Evolutionary conservation across 2,113 vertebrate genomes (phyloP).

Genomic region (Oryzias javanicus): DNA sequence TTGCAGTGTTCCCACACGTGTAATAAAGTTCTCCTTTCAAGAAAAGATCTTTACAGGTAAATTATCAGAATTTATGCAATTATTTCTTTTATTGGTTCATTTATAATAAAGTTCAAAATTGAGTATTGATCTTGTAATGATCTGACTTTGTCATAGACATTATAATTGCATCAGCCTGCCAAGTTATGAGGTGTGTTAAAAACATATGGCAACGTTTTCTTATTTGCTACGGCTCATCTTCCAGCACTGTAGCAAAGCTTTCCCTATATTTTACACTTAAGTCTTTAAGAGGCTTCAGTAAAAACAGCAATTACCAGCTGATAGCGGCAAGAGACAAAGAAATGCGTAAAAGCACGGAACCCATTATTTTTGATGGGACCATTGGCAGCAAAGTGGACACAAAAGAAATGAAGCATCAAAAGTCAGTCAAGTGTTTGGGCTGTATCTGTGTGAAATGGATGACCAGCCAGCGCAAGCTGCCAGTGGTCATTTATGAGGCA

Average conservation of each 20-base stretch:
- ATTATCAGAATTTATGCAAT: no score
- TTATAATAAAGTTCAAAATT: no score
- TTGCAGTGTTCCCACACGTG: no score
- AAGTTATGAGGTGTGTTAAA: no score
- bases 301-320: conserved; percentile 62
- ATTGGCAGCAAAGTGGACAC: conserved; percentile 55
- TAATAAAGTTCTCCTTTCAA: no score
- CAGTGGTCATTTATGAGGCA: conserved; percentile 40
- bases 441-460: conserved; percentile 41
- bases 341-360: conserved; percentile 48
- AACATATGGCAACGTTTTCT: no score
- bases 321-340: conserved; percentile 62
- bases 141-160: no score
- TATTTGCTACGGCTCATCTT: conserved; percentile 37
- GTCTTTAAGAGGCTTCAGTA: conserved; percentile 59
- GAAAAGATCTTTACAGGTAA: no score
- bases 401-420: conserved; percentile 60
- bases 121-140: no score
- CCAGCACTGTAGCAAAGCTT: conserved; percentile 29
- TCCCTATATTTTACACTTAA: conserved; percentile 61
- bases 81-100: no score
- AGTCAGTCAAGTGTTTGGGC: conserved; percentile 46
- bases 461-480: conserved; percentile 28
- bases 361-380: conserved; percentile 54
- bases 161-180: no score